Evolutionary conservation across 2,888 invertebrate genomes (phyloP), one percentile per base, ranked within the genome.

Genomic region (Serripes groenlandicus): DNA sequence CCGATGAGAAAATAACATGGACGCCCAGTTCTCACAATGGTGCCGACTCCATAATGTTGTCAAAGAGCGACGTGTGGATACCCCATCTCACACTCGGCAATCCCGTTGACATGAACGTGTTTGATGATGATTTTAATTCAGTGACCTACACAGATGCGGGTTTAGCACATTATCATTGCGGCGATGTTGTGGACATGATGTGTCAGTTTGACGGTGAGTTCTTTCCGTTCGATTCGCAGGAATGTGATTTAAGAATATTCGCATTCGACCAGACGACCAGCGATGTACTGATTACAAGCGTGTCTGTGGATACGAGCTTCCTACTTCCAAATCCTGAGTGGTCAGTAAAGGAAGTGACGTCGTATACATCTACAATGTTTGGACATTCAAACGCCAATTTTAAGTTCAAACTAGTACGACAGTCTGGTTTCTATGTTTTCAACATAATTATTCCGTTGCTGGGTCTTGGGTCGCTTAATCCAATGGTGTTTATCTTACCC

Each of bases 161-260:
- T 11, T 49, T 56, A 1, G 80, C 75, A 37, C 21, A 21, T 15
- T 66, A 37, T n/a, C 21, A 28, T 32, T 49, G 71, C 28, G 75
- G 71, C 7, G 49, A 64, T 54, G 34, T 70, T 15, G 23, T 75
- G 5, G 66, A 75, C 5, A 75, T 74, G 49, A 5, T 56, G 11
- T 80, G 80, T 37, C 34, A 26, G 15, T 75, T 80, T 30, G 66
- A 78, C 26, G 52, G 78, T 64, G 78, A 82, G 56, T 78, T 54
- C 64, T 82, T 78, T 78, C 82, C 82, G 15, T 82, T 75, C 37
- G 82, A 82, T 30, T 69, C 75, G 58, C 82, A 82, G 28, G 52
- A 71, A 11, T 82, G 82, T 68, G 54, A 71, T 0, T 21, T 82
- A n/a, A 21, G 21, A 0, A 35, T 82, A 3, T 68, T 75, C n/a